These are phyloP conservation scores for Virgularia gustaviana DNA, from an alignment of 92 coral and sea anemone species.

Conservation along the genomic window DNA sequence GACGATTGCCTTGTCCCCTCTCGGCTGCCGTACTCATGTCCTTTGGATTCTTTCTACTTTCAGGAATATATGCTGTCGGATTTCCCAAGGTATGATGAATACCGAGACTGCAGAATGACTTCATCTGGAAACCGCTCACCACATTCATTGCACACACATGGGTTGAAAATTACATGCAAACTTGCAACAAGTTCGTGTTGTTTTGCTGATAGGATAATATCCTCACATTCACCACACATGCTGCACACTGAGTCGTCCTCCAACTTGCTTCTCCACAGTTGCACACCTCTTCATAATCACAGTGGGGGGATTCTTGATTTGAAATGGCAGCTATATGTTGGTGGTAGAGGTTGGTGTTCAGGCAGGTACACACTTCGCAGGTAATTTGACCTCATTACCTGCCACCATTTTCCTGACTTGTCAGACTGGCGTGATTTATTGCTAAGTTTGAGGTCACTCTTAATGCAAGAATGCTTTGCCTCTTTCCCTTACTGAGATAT, in stretches of 20 bases:
- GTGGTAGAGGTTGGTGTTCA: conserved; percentile 23
- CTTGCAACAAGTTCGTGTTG: conserved; percentile 19
- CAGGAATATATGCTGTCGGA: too few relatives aligned
- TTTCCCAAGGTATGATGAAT: too few relatives aligned
- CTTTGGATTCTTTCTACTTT: conserved; percentile 52
- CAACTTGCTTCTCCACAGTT: conserved; percentile 47
- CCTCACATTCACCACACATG: conserved; percentile 14
- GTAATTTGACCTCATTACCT: conserved; percentile 41
- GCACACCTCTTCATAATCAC: conserved; percentile 35
- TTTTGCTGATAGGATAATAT: conserved; percentile 32
- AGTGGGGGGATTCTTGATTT: conserved; percentile 46
- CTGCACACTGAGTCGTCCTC: conserved; percentile 11
- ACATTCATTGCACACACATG: conserved; percentile 39
- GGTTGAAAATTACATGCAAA: conserved; percentile 28
- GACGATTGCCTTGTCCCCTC: too few relatives aligned
- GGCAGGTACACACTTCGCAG: conserved; percentile 41
- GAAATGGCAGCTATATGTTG: conserved; percentile 35
- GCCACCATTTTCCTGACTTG: conserved; percentile 51
- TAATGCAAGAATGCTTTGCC: conserved; percentile 45
- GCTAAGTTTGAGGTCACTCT: conserved; percentile 18
- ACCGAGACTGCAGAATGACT: conserved; percentile 20
- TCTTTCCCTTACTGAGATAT: conserved; percentile 45
- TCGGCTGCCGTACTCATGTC: conserved; percentile 44
- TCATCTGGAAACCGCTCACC: conserved; percentile 43
- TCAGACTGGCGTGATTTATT: too few relatives aligned